Conservation (phyloP, 2,888 invertebrate genomes). For the Boloria euphrosyne region DNA sequence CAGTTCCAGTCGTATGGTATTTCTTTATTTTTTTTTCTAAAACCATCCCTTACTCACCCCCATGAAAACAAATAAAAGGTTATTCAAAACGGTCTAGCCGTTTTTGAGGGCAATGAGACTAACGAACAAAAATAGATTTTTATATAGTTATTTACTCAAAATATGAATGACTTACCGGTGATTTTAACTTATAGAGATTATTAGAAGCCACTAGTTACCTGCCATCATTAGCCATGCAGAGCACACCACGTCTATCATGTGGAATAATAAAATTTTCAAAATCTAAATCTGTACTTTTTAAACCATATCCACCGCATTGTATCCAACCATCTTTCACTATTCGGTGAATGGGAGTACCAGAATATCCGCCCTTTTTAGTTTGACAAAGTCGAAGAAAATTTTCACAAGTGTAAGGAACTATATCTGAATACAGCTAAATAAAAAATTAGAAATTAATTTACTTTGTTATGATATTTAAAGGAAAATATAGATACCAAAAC, state of each 20-base stretch:
- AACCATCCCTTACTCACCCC: too few species aligned
- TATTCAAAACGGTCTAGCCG: too few species aligned
- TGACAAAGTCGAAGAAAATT: slow-evolving; percentile 82
- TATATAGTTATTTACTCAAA: slow-evolving; percentile 22
- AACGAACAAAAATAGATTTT: too few species aligned
- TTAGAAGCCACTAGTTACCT: slow-evolving; percentile 51
- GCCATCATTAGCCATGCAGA: slow-evolving; percentile 88
- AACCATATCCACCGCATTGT: slow-evolving; percentile 83
- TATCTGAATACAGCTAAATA: slow-evolving; percentile 81
- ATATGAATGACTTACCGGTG: slow-evolving; percentile 7
- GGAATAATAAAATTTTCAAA: slow-evolving; percentile 87
- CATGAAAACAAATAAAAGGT: too few species aligned
- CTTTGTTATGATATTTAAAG: neutral
- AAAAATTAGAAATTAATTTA: slow-evolving; percentile 9
- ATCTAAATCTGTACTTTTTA: slow-evolving; percentile 64
- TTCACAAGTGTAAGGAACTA: slow-evolving; percentile 81
- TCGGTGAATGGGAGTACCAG: slow-evolving; percentile 83
- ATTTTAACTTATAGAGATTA: neutral
- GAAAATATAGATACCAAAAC: neutral
- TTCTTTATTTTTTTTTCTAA: too few species aligned
- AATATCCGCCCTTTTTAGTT: slow-evolving; percentile 71
- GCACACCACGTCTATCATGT: slow-evolving; percentile 85
- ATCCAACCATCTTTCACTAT: slow-evolving; percentile 87
- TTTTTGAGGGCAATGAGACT: too few species aligned
- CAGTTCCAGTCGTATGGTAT: too few species aligned